These are phyloP conservation scores for Hedya salicella DNA, from an alignment of 2,888 invertebrate species.

Conservation along the genomic window DNA sequence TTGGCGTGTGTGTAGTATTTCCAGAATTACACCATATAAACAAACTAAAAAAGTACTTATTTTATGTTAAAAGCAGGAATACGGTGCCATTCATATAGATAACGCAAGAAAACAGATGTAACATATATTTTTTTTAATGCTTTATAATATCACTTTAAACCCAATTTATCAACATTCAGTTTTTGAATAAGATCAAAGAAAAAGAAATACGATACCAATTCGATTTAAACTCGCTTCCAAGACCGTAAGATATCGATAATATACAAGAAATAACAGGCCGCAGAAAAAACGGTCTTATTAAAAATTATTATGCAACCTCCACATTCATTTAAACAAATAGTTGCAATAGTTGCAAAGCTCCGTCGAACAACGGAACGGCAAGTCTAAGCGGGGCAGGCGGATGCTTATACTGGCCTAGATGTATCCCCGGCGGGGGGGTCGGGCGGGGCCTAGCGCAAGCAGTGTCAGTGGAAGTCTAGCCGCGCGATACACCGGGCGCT, in stretches of 20 bases:
- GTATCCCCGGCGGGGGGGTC: neutral
- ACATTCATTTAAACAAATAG: slow-evolving; percentile 7
- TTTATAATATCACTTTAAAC: too few species aligned
- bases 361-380: slow-evolving; percentile 1
- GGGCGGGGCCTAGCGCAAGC: slow-evolving; percentile 16
- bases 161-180: too few species aligned
- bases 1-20: too few species aligned
- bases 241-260: neutral
- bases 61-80: too few species aligned
- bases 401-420: slow-evolving; percentile 16
- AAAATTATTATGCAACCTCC: neutral
- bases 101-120: too few species aligned
- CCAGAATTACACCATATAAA: too few species aligned
- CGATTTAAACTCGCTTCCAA: too few species aligned
- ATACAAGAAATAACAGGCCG: neutral
- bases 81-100: too few species aligned
- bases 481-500: neutral
- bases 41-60: too few species aligned
- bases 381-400: slow-evolving; percentile 6
- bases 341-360: slow-evolving; percentile 14
- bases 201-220: too few species aligned
- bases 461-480: slow-evolving; percentile 11
- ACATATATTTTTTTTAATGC: too few species aligned
- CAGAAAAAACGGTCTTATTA: neutral
- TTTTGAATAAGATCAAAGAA: too few species aligned